A percentile compares a stretch with the other conserved stretches of the same genome.
phyloP scores from a whole-genome alignment of 37 sponge, comb jelly and placozoan genomes.

The Beroe ovata region DNA sequence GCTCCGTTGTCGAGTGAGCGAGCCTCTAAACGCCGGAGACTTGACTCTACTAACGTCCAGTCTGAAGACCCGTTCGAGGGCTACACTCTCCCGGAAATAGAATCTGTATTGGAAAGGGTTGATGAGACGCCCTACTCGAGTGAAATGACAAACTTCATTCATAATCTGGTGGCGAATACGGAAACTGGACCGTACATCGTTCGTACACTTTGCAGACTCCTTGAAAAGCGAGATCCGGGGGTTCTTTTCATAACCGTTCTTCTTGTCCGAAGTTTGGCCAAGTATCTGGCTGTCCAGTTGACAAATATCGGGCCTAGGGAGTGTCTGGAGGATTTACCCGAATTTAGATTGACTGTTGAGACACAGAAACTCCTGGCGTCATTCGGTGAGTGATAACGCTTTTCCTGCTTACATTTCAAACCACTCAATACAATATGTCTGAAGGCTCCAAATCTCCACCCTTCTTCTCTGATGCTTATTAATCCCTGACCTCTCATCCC shows the following conservation, averaged over 20 bases:
- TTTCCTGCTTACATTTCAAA: not conserved
- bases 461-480: not conserved
- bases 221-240: slow-evolving; percentile 3
- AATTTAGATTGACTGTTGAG: slow-evolving; percentile 20
- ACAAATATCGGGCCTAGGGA: slow-evolving; percentile 54
- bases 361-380: slow-evolving; percentile 1
- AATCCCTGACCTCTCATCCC: not conserved
- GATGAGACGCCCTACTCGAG: not conserved
- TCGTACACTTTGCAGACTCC: not conserved
- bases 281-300: slow-evolving; percentile 47
- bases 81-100: slow-evolving; percentile 4
- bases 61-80: too few species aligned
- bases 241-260: slow-evolving; percentile 12
- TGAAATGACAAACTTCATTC: slow-evolving; percentile 46
- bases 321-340: slow-evolving; percentile 55
- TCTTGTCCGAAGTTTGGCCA: slow-evolving; percentile 8
- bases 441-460: not conserved
- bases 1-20: not conserved
- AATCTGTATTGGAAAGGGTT: not conserved
- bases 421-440: not conserved
- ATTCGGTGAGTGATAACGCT: slow-evolving; percentile 42
- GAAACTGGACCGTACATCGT: not conserved
- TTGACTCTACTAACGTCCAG: too few species aligned
- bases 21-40: not conserved
- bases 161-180: slow-evolving; percentile 48